Base-by-base conservation (phyloP, 53 echinoderm and acorn worm genomes). In the Pentamera pediparva region DNA sequence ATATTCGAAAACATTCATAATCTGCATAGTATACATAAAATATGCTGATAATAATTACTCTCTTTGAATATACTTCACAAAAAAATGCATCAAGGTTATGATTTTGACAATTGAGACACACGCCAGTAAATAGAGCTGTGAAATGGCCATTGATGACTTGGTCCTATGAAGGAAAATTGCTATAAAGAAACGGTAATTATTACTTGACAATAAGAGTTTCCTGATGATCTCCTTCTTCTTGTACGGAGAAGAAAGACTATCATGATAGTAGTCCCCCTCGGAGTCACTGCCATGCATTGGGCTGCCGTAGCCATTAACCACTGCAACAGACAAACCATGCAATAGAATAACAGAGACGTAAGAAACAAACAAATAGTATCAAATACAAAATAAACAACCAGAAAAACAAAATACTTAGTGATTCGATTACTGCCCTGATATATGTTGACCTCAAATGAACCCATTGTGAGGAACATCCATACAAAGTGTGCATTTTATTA, bases 241-340 rank as follows among this genome's bases (percentile, higher is more conserved):
- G 34, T 54, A 70, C 18, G 86, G 83, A 39, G 75, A 63, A 32
- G 82, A 82, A n/a, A 83, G 48, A 50, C 35, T 54, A 72, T 72
- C 54, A 37, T 72, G 72, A 72, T 51, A 72, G 72, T 77, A 84
- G 61, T 95, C 95, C 82, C 85, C 79, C 73, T 95, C 95, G 39
- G 95, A 95, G 74, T 95, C 95, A 82, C 90, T 90, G 78, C 91
- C 95, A 84, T 91, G 65, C 24, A 87, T 82, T 69, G 87, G 87
- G 82, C 95, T 94, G 60, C 71, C 83, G 75, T 93, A 93, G 70
- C 93, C 93, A 41, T 92, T 92, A 84, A 84, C 84, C 61, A 84
- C 56, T 70, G 84, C 92, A 87, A 87, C 80, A 86, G 77, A 18
- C 70, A 61, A 49, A 59, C 53, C 56, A 73, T 52, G 73, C 53